Percentiles rank a stretch among this genome's conserved stretches.
phyloP scores from a whole-genome alignment of 2,888 invertebrate genomes.

The Diloba caeruleocephala region DNA sequence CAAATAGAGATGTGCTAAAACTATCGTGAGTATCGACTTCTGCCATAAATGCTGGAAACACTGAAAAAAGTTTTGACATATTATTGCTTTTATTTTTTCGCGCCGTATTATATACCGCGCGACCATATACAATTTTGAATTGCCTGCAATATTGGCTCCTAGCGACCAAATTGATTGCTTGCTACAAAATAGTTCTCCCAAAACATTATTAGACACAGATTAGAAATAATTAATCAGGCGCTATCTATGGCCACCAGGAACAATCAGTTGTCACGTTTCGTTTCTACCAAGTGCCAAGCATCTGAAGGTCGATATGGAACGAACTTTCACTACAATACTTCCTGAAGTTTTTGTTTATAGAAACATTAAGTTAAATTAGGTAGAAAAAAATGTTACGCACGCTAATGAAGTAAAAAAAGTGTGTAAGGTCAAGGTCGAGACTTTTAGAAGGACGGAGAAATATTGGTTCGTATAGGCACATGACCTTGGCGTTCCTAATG shows the following conservation, averaged over 20 bases:
- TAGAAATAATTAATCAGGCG: slow-evolving; percentile 16
- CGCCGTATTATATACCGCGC: neutral
- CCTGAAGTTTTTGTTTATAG: slow-evolving; percentile 60
- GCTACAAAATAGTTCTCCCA: neutral
- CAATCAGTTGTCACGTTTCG: slow-evolving; percentile 31
- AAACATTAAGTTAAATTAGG: slow-evolving; percentile 40
- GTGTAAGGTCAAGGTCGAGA: slow-evolving; percentile 18
- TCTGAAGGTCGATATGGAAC: slow-evolving; percentile 52
- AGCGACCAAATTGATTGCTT: neutral
- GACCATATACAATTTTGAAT: neutral
- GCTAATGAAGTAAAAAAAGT: slow-evolving; percentile 11
- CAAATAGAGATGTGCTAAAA: slow-evolving; percentile 30
- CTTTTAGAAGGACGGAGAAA: slow-evolving; percentile 35
- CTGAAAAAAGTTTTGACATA: slow-evolving; percentile 6
- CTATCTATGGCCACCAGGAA: slow-evolving; percentile 14
- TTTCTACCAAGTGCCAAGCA: slow-evolving; percentile 2
- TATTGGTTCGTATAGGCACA: slow-evolving; percentile 7
- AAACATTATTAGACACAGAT: slow-evolving; percentile 4
- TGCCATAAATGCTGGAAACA: slow-evolving; percentile 10
- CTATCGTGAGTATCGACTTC: slow-evolving; percentile 10
- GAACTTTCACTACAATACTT: slow-evolving; percentile 62
- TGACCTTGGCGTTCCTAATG: slow-evolving; percentile 17
- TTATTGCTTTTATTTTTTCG: slow-evolving; percentile 7
- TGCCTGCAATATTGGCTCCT: neutral
- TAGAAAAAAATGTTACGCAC: slow-evolving; percentile 32